These are phyloP conservation scores for Argya squamiceps DNA, from an alignment of 2,797 vertebrate genomes.

Conservation along the genomic window DNA sequence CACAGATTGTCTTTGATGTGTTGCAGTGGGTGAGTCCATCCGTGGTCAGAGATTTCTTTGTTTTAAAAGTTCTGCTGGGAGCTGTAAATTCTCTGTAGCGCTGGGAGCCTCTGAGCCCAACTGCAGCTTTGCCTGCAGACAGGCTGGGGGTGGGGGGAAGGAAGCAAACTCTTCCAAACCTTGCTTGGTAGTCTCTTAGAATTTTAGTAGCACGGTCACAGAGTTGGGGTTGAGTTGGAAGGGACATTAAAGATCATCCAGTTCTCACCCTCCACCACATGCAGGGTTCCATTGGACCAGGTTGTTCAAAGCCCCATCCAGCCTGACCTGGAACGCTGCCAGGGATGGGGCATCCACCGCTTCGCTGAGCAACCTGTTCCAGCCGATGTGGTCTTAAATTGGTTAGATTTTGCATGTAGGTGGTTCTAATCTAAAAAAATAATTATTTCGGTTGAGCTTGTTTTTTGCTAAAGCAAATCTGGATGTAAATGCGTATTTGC, in stretches of 20 bases:
- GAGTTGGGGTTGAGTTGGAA: not conserved
- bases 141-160: too few species aligned
- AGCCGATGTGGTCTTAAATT: not conserved
- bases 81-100: fast-evolving
- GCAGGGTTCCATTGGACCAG: too few species aligned
- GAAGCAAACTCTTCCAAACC: not conserved
- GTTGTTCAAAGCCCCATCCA: not conserved
- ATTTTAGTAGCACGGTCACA: not conserved
- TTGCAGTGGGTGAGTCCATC: too few species aligned
- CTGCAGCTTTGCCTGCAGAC: not conserved
- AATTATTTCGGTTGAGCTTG: not conserved
- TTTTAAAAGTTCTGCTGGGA: not conserved
- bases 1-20: fast-evolving
- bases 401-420: not conserved
- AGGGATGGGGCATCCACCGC: not conserved
- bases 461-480: not conserved
- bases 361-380: not conserved
- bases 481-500: not conserved
- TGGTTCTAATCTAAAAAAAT: not conserved
- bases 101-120: not conserved
- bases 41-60: not conserved
- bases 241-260: not conserved
- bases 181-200: fast-evolving
- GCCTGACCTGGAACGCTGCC: not conserved
- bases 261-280: fast-evolving